Conservation (phyloP, 2,888 invertebrate species). For the Stenurella melanura region DNA sequence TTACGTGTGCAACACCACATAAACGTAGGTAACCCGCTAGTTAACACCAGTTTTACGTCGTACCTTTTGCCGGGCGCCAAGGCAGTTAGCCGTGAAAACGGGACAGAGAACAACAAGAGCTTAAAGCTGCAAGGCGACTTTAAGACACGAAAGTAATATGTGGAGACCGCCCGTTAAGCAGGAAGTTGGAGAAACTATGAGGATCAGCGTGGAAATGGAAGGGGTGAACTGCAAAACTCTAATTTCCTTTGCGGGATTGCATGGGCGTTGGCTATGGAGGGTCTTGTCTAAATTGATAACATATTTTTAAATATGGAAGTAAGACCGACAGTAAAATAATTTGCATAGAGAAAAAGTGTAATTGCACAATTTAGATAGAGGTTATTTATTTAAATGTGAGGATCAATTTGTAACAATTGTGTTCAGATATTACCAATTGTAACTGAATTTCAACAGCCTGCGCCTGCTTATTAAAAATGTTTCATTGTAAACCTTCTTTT, state of each 20-base stretch:
- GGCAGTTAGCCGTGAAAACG: conserved; percentile 30
- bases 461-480: no score
- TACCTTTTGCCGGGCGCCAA: conserved; percentile 9
- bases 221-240: conserved; percentile 23
- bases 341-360: neutral
- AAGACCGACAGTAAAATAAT: no score
- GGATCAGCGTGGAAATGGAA: conserved; percentile 10
- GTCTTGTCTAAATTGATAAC: conserved; percentile 11
- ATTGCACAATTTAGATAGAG: neutral
- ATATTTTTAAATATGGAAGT: conserved; percentile 17
- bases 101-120: conserved; percentile 15
- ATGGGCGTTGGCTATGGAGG: conserved; percentile 31
- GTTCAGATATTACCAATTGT: no score
- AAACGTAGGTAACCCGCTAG: neutral
- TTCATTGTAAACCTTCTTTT: no score
- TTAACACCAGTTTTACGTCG: conserved; percentile 5
- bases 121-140: conserved; percentile 21
- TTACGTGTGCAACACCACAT: neutral
- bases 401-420: no score
- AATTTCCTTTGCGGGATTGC: conserved; percentile 37
- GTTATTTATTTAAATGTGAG: no score
- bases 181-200: conserved; percentile 32
- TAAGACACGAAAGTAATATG: conserved; percentile 22
- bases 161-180: conserved; percentile 21
- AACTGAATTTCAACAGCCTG: no score